Conservation (phyloP, 2,113 vertebrate genomes). For the Scortum barcoo region DNA sequence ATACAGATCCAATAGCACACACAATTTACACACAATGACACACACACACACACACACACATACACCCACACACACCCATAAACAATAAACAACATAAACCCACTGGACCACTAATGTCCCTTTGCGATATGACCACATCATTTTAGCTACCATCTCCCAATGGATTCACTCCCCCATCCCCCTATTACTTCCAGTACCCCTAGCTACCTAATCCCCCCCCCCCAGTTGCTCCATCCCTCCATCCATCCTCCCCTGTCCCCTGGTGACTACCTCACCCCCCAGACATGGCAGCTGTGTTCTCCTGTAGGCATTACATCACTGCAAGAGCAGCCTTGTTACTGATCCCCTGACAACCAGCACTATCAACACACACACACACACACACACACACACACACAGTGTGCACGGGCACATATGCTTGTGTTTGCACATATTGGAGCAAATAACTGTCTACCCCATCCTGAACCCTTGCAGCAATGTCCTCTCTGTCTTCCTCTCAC, state of each 20-base stretch:
- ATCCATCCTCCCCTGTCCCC: constrained; percentile 55
- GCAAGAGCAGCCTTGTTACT: constrained; percentile 82
- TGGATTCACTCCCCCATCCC: constrained; percentile 42
- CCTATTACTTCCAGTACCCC: constrained; percentile 21
- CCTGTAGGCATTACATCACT: constrained; percentile 84
- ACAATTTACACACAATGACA: not conserved
- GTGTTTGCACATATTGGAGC: constrained; percentile 49
- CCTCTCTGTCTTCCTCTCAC: constrained; percentile 54
- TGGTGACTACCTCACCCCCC: constrained; percentile 79
- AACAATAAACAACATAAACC: constrained; percentile 3
- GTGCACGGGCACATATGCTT: constrained; percentile 33
- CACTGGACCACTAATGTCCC: constrained; percentile 8
- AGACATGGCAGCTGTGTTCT: constrained; percentile 84
- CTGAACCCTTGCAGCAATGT: constrained; percentile 13
- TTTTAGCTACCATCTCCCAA: constrained; percentile 33
- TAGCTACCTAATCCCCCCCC: constrained; percentile 28
- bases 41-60: constrained; percentile 11
- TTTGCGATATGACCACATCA: constrained; percentile 41
- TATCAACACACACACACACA: constrained; percentile 73
- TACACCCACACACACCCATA: constrained; percentile 16
- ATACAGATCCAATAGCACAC: not conserved
- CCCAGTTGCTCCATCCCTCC: constrained; percentile 49
- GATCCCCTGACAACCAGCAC: constrained; percentile 82
- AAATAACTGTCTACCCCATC: constrained; percentile 37
- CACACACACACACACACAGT: constrained; percentile 38